These are phyloP conservation scores for Ceyx erithaca DNA, from an alignment of 2,797 vertebrate genomes.

Conservation along the genomic window DNA sequence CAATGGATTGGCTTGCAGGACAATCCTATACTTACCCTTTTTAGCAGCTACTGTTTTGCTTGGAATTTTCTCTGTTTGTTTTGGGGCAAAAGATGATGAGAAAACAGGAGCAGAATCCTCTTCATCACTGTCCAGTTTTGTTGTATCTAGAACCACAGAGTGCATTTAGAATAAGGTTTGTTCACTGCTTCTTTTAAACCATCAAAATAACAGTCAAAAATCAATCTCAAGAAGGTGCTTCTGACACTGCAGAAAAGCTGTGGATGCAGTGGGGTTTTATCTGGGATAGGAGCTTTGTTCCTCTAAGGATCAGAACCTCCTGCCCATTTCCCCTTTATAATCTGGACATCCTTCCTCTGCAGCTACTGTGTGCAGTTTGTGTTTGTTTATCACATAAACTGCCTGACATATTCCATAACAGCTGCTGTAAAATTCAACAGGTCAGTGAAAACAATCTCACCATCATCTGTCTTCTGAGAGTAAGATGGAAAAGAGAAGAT, in stretches of 20 bases:
- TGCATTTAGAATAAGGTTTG: neutral
- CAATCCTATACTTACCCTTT: conserved; percentile 83
- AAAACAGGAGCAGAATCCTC: conserved; percentile 84
- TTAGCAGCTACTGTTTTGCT: conserved; percentile 86
- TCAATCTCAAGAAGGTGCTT: neutral
- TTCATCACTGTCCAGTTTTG: conserved; percentile 91
- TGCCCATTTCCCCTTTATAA: neutral
- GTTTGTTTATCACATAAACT: neutral
- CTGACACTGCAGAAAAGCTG: neutral
- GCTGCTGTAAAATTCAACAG: neutral
- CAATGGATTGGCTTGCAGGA: neutral
- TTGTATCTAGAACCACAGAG: conserved; percentile 80
- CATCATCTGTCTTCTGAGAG: conserved; percentile 90
- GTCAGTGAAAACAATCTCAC: conserved; percentile 78
- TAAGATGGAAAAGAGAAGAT: conserved; percentile 84
- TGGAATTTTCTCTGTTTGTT: conserved; percentile 86
- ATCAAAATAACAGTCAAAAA: neutral
- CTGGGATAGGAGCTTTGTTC: neutral
- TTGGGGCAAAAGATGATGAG: conserved; percentile 88
- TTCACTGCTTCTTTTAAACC: neutral
- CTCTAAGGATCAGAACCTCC: neutral
- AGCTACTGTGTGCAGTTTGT: neutral
- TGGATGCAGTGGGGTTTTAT: neutral
- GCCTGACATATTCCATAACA: neutral
- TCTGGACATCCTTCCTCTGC: neutral